Evolutionary conservation across 2,888 invertebrate species (phyloP), one percentile per base, ranked within the genome.

Genomic region (Hydrotaea diabolus): DNA sequence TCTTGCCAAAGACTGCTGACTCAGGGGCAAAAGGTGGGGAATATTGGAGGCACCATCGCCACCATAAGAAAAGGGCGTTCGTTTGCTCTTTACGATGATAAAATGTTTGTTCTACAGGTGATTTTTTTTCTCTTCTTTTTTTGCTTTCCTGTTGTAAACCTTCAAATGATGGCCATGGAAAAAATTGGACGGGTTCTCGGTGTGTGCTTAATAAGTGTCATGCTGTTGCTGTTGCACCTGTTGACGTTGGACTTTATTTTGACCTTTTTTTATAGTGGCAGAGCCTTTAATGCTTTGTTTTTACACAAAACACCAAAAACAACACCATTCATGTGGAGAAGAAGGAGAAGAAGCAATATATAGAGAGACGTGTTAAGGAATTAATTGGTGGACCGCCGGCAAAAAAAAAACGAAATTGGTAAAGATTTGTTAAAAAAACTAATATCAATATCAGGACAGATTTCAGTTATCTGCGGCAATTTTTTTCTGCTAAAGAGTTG

Each of bases 31-130:
- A 19, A 39, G 39, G n/a, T 31, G 31, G 53, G 19, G 55, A 21
- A 2, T 4, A 31, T 31, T 31, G 31, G 69, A 9, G 43, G 66
- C 36, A 62, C 62, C 1, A 13, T n/a, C 31, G 31, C 31, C 13
- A 39, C 69, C 23, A 69, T 46, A 69, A 69, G 43, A 46, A 69
- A 69, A 46, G 46, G 74, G 53, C 55, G 55, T 74, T 77, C 62
- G 11, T 69, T 71, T 74, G 62, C 77, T 77, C 39, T 80, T 83
- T 73, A 77, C 69, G 74, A 74, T 77, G 80, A 77, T 78, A 84
- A 77, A 84, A 71, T 84, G 62, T 80, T 84, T 77, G 57, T 43
- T 85, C 74, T 82, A 82, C 85, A 82, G 85, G 82, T 85, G 85
- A 82, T 57, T 78, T 69, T 21, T 36, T 23, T 79, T 17, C 0